phyloP scores from a whole-genome alignment of 2,113 vertebrate species.

The Delphinapterus leucas region DNA sequence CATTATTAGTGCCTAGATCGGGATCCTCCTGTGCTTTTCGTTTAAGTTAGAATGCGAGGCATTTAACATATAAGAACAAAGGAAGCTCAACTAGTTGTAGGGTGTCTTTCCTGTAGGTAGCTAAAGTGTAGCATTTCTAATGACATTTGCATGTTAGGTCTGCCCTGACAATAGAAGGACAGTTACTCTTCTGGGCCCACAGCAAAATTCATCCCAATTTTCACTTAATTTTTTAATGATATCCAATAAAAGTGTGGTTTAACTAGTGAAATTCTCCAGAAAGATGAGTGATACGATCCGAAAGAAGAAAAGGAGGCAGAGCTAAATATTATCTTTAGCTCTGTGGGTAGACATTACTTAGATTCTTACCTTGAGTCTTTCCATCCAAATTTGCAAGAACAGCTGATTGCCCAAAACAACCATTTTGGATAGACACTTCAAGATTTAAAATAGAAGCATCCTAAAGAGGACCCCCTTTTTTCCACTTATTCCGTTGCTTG shows the following conservation, averaged over 20 bases:
- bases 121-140: neutral
- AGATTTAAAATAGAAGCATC: conserved; percentile 23
- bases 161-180: neutral
- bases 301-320: neutral
- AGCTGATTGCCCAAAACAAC: neutral
- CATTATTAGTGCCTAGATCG: neutral
- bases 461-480: neutral
- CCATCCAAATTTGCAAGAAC: neutral
- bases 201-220: neutral
- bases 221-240: neutral
- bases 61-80: conserved; percentile 18
- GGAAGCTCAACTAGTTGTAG: neutral
- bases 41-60: neutral
- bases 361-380: neutral
- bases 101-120: neutral
- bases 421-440: neutral
- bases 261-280: neutral
- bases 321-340: neutral
- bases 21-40: neutral
- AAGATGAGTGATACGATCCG: neutral
- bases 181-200: neutral
- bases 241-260: neutral
- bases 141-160: neutral
- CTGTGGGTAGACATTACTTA: neutral
- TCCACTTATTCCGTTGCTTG: neutral